Conservation (phyloP, 2,797 vertebrate genomes). For the Remorina albescens region DNA sequence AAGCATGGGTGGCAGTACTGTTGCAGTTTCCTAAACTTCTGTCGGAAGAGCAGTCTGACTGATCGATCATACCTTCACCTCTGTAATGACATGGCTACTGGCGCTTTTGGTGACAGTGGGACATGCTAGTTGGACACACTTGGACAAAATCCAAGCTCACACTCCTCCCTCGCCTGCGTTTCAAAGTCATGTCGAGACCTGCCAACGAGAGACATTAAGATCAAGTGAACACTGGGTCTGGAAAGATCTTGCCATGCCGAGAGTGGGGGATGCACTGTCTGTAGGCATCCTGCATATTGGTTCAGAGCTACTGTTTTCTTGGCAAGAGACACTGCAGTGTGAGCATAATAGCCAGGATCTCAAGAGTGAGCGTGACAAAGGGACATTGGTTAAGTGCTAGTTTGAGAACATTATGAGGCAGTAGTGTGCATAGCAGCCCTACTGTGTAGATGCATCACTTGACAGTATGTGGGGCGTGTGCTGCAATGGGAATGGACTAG, state of each 20-base stretch:
- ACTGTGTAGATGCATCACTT: conserved; percentile 94
- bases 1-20: conserved; percentile 75
- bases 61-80: conserved; percentile 80
- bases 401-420: conserved; percentile 90
- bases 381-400: conserved; percentile 87
- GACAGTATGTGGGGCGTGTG: conserved; percentile 91
- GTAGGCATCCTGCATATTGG: conserved; percentile 70
- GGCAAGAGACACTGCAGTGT: conserved; percentile 89
- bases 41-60: conserved; percentile 76
- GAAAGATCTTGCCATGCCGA: conserved; percentile 91
- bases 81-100: conserved; percentile 90
- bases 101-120: conserved; percentile 94
- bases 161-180: conserved; percentile 98
- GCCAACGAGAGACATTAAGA: conserved; percentile 95
- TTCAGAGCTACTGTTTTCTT: conserved; percentile 78
- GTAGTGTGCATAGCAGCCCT: conserved; percentile 90
- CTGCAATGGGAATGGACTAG: conserved; percentile 94
- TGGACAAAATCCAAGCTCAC: conserved; percentile 90
- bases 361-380: conserved; percentile 85
- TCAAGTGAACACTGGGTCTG: conserved; percentile 96
- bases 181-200: conserved; percentile 99
- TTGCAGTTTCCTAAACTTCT: conserved; percentile 76
- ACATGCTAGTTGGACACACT: conserved; percentile 85
- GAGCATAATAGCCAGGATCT: conserved; percentile 88
- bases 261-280: conserved; percentile 70